A percentile compares a stretch with the other conserved stretches of the same genome.
These are phyloP conservation scores for Hirtodrosophila confusa DNA, from an alignment of 2,888 invertebrate species.

Conservation along the genomic window DNA sequence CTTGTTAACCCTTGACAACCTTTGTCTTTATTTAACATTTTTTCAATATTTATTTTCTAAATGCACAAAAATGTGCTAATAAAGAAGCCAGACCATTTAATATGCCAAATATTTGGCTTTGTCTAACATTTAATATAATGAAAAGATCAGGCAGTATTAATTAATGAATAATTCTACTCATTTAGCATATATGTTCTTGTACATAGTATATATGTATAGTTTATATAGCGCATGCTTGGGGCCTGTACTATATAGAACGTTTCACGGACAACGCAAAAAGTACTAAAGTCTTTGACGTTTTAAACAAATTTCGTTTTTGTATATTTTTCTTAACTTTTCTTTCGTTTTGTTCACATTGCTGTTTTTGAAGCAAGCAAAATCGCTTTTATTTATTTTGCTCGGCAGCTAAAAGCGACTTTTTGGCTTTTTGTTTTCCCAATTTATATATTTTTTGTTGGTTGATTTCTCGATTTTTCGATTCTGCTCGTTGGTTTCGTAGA, in stretches of 20 bases:
- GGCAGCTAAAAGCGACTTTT: conserved; percentile 55
- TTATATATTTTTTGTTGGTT: conserved; percentile 29
- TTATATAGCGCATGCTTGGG: conserved; percentile 9
- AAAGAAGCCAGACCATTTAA: conserved; percentile 12
- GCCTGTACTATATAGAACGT: conserved; percentile 36
- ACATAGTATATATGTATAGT: conserved; percentile 1
- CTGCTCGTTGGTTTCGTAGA: conserved; percentile 45
- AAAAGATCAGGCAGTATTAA: conserved; percentile 29
- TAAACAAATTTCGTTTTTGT: conserved; percentile 56
- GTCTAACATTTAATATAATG: conserved; percentile 22
- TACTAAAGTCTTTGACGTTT: conserved; percentile 66
- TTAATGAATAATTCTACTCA: conserved; percentile 32
- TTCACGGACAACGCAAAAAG: conserved; percentile 67
- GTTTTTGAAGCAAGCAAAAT: conserved; percentile 33
- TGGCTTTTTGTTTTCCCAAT: conserved; percentile 39
- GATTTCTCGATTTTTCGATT: conserved; percentile 38
- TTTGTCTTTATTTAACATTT: background rate
- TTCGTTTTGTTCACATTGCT: conserved; percentile 30
- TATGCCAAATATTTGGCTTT: conserved; percentile 13
- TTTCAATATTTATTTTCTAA: conserved; percentile 1
- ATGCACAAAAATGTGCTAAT: conserved; percentile 5
- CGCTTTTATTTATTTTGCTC: conserved; percentile 67
- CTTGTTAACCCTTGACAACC: background rate
- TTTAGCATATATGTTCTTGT: conserved; percentile 1
- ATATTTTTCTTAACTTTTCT: conserved; percentile 42